Base-by-base conservation (phyloP, 1,140 invertebrate species). In the Paramacrobiotus metropolitanus region DNA sequence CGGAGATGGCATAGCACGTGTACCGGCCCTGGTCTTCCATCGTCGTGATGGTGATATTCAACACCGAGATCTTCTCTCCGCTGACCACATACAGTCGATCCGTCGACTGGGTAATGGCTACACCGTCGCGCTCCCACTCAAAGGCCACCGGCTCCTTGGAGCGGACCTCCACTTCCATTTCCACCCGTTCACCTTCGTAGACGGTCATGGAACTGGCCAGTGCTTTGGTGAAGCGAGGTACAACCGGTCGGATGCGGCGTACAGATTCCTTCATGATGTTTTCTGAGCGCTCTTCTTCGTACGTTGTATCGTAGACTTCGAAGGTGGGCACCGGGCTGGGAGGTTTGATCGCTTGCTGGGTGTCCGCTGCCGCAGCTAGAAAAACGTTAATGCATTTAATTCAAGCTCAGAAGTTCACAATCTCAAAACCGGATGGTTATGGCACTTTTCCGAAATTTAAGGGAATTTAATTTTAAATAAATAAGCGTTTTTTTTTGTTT, bases 231-330 rank as follows among this genome's bases (percentile, higher is more conserved):
- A 55, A 55, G 0, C 48, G 48, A 9, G 48, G 48, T 15, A 24
- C 24, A 4, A 55, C 48, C 48, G 48, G 48, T 20, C 48, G 48
- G 28, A 55, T 55, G 15, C 48, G 48, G 48, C 48, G 48, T 9
- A 55, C 48, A 24, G 48, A 20, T 24, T 15, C 24, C 28, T 24
- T 55, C 48, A 55, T 55, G 48, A 55, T 55, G 48, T 55, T 55
- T 24, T 55, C 48, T 24, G 24, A 24, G 15, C 24, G 15, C 48
- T 55, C 48, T 55, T 55, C 48, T 55, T 55, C 48, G 48, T 55
- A 55, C 48, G 48, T 55, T 15, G 48, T 55, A 55, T 55, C 48
- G 24, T 55, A 55, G 4, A 55, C 48, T 55, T 55, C 48, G 48
- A 55, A 55, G 15, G 48, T 55, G 4, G n/a, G n/a, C n/a, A n/a